These are phyloP conservation scores for Heptranchias perlo DNA, from an alignment of 2,113 vertebrate species.

Conservation along the genomic window DNA sequence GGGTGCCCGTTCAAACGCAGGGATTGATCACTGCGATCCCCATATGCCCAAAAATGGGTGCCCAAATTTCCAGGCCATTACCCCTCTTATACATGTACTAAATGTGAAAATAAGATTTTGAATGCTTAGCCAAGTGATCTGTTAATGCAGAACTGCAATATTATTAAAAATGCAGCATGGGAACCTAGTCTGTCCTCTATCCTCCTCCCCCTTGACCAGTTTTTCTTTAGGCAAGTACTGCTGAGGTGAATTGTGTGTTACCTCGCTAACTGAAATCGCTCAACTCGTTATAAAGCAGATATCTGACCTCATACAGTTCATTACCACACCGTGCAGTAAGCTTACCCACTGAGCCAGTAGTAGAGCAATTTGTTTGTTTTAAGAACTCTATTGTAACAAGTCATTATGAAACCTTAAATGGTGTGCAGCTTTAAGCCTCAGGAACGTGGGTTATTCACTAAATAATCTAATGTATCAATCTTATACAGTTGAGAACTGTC, in stretches of 20 bases:
- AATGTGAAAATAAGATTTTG: too few species aligned
- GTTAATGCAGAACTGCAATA: neutral
- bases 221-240: too few species aligned
- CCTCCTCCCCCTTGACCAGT: too few species aligned
- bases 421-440: neutral
- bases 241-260: too few species aligned
- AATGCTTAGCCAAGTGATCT: neutral
- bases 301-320: too few species aligned
- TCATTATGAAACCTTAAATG: neutral
- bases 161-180: too few species aligned
- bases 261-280: too few species aligned
- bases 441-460: neutral
- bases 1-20: neutral
- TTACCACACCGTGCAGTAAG: neutral
- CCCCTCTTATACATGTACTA: too few species aligned
- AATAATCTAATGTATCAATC: neutral
- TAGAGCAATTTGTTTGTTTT: neutral
- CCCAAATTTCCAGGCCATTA: too few species aligned
- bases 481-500: neutral
- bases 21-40: too few species aligned
- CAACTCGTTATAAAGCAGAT: too few species aligned
- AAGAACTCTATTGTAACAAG: neutral
- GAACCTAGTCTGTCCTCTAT: neutral
- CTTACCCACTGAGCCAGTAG: neutral
- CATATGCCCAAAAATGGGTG: too few species aligned